Percentiles rank a stretch among this genome's conserved stretches.
Conservation (phyloP, 2,113 vertebrate species). For the Edolisoma coerulescens region DNA sequence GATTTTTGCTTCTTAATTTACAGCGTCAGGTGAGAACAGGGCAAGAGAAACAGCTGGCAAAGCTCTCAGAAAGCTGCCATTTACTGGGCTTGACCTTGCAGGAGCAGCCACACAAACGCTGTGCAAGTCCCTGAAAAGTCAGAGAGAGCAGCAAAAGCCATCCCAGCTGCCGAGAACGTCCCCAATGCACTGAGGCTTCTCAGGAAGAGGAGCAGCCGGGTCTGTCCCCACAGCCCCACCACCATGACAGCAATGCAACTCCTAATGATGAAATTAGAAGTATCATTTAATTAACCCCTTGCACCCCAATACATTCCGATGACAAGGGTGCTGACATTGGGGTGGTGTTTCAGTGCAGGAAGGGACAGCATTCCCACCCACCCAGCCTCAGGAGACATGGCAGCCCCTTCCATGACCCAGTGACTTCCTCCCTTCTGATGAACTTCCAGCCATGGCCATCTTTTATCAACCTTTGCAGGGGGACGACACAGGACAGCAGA, state of each 20-base stretch:
- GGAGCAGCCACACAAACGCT: not conserved
- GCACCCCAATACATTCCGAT: not conserved
- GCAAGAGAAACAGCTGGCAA: not conserved
- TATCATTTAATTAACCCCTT: not conserved
- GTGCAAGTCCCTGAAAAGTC: not conserved
- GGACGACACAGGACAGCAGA: not conserved
- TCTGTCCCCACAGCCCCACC: not conserved
- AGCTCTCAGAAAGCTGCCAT: not conserved
- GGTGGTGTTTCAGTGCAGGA: not conserved
- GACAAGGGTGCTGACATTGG: not conserved
- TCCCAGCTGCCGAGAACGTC: not conserved
- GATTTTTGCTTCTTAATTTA: constrained; percentile 23
- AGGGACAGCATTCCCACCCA: not conserved
- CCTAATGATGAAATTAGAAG: not conserved
- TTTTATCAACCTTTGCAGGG: not conserved
- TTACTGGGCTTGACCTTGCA: not conserved
- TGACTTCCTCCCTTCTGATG: not conserved
- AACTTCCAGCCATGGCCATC: not conserved
- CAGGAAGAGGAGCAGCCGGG: not conserved
- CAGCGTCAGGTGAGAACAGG: not conserved
- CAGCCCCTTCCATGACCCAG: not conserved
- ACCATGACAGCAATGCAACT: not conserved
- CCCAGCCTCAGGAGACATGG: not conserved
- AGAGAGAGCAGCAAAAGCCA: not conserved
- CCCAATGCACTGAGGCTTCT: not conserved